Conservation (phyloP, 2,888 invertebrate genomes). For the Coleophora deauratella region DNA sequence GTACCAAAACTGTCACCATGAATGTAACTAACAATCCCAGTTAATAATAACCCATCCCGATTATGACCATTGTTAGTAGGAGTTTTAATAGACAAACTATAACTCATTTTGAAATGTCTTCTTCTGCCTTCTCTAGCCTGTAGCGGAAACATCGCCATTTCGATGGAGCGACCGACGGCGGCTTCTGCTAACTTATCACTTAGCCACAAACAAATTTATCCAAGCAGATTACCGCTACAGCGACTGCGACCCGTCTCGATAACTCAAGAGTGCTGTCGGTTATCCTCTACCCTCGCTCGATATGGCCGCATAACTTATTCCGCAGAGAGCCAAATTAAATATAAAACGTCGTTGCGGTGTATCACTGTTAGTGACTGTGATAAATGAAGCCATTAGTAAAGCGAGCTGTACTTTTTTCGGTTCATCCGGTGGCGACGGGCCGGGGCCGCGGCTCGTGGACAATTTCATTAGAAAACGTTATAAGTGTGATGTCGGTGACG, state of each 20-base stretch:
- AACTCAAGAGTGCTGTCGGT: conserved; percentile 50
- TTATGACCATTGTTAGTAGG: too few species aligned
- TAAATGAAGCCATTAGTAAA: conserved; percentile 74
- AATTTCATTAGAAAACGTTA: conserved; percentile 74
- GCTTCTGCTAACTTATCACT: conserved; percentile 57
- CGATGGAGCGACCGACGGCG: conserved; percentile 25
- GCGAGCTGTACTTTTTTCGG: conserved; percentile 72
- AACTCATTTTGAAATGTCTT: conserved; percentile 22
- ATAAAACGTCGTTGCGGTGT: conserved; percentile 73
- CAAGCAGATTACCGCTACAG: conserved; percentile 53
- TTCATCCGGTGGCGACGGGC: conserved; percentile 67
- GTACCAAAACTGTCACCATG: too few species aligned
- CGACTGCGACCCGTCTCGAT: conserved; percentile 53
- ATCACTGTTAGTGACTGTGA: conserved; percentile 74
- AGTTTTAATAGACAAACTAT: conserved; percentile 19
- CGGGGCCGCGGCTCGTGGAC: conserved; percentile 66
- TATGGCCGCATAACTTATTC: conserved; percentile 70
- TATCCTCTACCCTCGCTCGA: conserved; percentile 61
- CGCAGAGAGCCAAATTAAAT: conserved; percentile 69
- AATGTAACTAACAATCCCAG: too few species aligned
- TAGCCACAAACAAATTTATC: conserved; percentile 65
- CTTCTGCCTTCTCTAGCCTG: conserved; percentile 32
- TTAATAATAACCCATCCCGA: too few species aligned
- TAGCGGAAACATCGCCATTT: conserved; percentile 38
- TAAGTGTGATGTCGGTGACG: conserved; percentile 64